These are phyloP conservation scores for Teleiodes luculella DNA, from an alignment of 2,888 invertebrate genomes.

Conservation along the genomic window DNA sequence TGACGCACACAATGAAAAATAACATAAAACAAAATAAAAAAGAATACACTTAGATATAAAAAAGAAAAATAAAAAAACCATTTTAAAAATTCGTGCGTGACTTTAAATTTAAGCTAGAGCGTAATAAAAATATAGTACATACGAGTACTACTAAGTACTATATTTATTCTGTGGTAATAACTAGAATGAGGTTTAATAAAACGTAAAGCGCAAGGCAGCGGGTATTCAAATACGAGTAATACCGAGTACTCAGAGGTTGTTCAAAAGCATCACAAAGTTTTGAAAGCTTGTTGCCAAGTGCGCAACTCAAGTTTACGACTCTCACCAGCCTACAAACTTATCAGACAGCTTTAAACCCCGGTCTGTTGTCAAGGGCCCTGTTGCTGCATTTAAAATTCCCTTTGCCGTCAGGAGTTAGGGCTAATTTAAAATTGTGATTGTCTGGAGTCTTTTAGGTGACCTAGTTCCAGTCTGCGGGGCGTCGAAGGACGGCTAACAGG, in stretches of 20 bases:
- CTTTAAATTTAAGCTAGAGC: too few relatives aligned
- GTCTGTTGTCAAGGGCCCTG: slow-evolving; percentile 25
- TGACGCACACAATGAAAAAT: too few relatives aligned
- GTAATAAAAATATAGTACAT: too few relatives aligned
- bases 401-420: slow-evolving; percentile 40
- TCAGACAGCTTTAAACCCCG: slow-evolving; percentile 27
- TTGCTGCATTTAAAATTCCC: slow-evolving; percentile 22
- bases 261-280: slow-evolving; percentile 4
- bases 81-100: too few relatives aligned
- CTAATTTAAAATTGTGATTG: slow-evolving; percentile 76
- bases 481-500: slow-evolving; percentile 62
- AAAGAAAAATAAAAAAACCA: too few relatives aligned
- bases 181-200: too few relatives aligned
- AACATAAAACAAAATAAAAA: too few relatives aligned
- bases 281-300: slow-evolving; percentile 4
- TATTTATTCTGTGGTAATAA: too few relatives aligned
- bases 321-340: slow-evolving; percentile 7
- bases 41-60: too few relatives aligned
- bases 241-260: background rate
- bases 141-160: too few relatives aligned
- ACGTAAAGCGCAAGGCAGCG: too few relatives aligned
- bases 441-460: slow-evolving; percentile 66
- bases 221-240: background rate
- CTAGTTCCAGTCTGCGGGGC: slow-evolving; percentile 66
- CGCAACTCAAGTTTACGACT: background rate